Conservation (phyloP, 2,113 vertebrate species). For the Aphyosemion australe region DNA sequence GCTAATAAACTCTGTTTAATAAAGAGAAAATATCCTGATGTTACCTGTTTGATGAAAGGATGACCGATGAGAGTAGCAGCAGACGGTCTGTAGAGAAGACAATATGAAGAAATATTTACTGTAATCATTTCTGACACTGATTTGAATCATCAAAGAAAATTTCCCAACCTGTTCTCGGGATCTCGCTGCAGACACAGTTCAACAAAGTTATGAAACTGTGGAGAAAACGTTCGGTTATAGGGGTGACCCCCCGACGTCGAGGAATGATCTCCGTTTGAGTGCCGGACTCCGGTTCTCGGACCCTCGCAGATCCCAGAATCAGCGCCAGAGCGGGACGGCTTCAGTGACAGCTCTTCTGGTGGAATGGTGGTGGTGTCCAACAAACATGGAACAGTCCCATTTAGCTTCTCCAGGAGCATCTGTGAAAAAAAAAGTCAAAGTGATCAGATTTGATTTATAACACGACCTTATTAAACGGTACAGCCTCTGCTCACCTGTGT, state of each 20-base stretch:
- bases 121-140: background rate
- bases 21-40: background rate
- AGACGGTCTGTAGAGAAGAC: slow-evolving; percentile 83
- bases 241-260: slow-evolving; percentile 83
- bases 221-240: slow-evolving; percentile 92
- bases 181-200: slow-evolving; percentile 94
- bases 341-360: slow-evolving; percentile 91
- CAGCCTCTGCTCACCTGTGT: slow-evolving; percentile 83
- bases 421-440: slow-evolving; percentile 44
- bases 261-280: slow-evolving; percentile 87
- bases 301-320: slow-evolving; percentile 87
- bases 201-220: slow-evolving; percentile 92
- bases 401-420: slow-evolving; percentile 98
- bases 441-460: too few relatives aligned
- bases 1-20: background rate
- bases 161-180: slow-evolving; percentile 86
- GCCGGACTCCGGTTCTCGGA: slow-evolving; percentile 74
- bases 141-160: background rate
- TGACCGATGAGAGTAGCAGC: slow-evolving; percentile 88
- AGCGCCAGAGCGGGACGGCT: slow-evolving; percentile 85
- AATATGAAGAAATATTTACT: background rate
- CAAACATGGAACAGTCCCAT: slow-evolving; percentile 94
- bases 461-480: too few relatives aligned
- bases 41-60: slow-evolving; percentile 97
- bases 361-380: slow-evolving; percentile 96